These are phyloP conservation scores for Maniola jurtina DNA, from an alignment of 1,140 invertebrate genomes.

Conservation along the genomic window DNA sequence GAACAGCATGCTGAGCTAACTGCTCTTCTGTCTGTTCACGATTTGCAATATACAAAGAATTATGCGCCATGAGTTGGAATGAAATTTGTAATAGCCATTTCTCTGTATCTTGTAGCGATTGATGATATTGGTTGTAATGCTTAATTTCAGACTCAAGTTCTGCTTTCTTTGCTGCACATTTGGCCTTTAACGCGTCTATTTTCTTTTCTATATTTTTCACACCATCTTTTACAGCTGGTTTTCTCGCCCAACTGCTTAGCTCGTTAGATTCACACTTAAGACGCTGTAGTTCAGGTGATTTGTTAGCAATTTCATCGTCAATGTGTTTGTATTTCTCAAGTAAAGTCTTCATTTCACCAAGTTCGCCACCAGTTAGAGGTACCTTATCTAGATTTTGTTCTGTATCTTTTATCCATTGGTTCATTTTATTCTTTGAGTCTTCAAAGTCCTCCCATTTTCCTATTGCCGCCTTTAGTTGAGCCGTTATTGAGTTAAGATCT, in stretches of 20 bases:
- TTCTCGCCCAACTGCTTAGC: conserved; percentile 84
- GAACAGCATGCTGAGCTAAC: conserved; percentile 89
- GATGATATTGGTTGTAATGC: conserved; percentile 92
- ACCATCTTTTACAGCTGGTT: conserved; percentile 81
- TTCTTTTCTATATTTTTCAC: conserved; percentile 82
- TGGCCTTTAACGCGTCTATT: conserved; percentile 81
- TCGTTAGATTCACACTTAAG: conserved; percentile 85
- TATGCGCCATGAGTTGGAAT: conserved; percentile 97
- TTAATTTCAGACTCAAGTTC: conserved; percentile 88
- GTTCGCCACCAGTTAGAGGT: conserved; percentile 87
- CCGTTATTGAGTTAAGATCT: conserved; percentile 87
- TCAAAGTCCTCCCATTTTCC: conserved; percentile 90
- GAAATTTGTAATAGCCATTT: conserved; percentile 97
- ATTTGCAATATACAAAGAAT: conserved; percentile 95
- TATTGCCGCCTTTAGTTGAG: conserved; percentile 87
- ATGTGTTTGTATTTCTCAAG: conserved; percentile 91
- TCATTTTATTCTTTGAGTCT: conserved; percentile 83
- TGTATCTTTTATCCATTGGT: conserved; percentile 85
- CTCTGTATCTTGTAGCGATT: conserved; percentile 94
- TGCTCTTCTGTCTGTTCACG: conserved; percentile 94
- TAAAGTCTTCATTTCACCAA: conserved; percentile 94
- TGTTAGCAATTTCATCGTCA: conserved; percentile 86
- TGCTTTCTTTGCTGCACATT: conserved; percentile 81
- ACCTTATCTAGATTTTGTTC: conserved; percentile 82
- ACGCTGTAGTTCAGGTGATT: conserved; percentile 85